Base-by-base conservation (phyloP, 1,140 invertebrate species). In the Rhopalosiphum maidis region DNA sequence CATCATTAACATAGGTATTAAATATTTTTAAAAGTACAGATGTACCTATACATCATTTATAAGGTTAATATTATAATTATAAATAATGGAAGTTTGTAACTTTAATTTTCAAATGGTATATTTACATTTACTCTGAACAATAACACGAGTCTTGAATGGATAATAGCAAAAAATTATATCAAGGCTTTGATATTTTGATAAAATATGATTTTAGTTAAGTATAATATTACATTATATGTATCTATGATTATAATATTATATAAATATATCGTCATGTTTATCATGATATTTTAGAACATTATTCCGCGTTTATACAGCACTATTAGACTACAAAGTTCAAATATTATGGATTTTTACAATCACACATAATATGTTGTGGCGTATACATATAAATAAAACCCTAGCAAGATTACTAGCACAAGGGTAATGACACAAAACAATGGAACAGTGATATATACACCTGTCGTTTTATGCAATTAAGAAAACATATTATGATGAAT, bases 401-500 rank as follows among this genome's bases (percentile, higher is more conserved):
- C 9, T 89, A 89, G 51, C 35, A 41, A 89, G 88, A 89, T 89
- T 89, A 89, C 88, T 41, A 55, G n/a, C 35, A 37, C 37, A 54
- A 55, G 88, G 88, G 88, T 89, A 89, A 89, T 89, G 88, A 89
- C 88, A 89, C 88, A 89, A 89, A 89, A 89, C 88, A 89, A 89
- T 89, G 51, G 88, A 89, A 89, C 51, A 25, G 88, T 89, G 51
- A 89, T 89, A 89, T 89, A 89, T 89, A 55, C 88, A 89, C 88
- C n/a, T 89, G 51, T 55, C 88, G 88, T 89, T 89, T 55, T 55
- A 89, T 89, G 88, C 55, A 89, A 89, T 89, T 55, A 54, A 89
- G 88, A 89, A 89, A 89, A 89, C 35, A 55, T 88, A 48, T 21
- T 88, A 88, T 37, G 88, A 89, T 55, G 88, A 89, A 89, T 55